Base-by-base conservation (phyloP, 2,888 invertebrate genomes). In the Malthinus seriepunctatus region DNA sequence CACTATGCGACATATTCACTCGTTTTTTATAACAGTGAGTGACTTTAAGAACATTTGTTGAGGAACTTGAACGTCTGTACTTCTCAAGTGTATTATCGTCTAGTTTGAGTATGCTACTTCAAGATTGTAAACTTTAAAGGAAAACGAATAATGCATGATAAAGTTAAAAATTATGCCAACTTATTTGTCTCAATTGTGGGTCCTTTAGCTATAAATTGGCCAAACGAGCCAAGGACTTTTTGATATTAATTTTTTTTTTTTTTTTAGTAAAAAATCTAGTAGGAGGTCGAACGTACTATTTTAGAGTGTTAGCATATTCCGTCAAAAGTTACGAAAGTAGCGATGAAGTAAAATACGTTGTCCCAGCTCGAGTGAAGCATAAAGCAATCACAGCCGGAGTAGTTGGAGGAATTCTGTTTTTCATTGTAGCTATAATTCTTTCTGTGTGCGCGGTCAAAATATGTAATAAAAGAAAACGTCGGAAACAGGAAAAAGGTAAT, bases 381-480 rank as follows among this genome's bases (percentile, higher is more conserved):
- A 94, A 94, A 87, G 95, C 95, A 69, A 94, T 95, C 79, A 95
- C 94, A 63, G 96, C 97, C 73, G 97, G 96, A 65, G 93, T 97
- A 73, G 95, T 97, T 70, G 97, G 97, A 72, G 97, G 97, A 69
- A 90, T 97, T 75, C 86, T 97, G 77, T 97, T 97, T 86, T 95
- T 97, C 86, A 91, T 97, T 77, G 95, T 97, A 75, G 95, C 96
- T 80, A 95, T 97, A 81, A 94, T 97, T 77, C 88, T 97, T 75
- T 95, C 96, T 73, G 92, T 97, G 76, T 95, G 97, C 84, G 95
- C 95, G 73, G 95, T 97, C 76, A 95, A 97, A 85, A 95, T 96
- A 81, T 95, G 95, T 87, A 97, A 96, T 85, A 95, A 95, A 82
- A 86, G 95, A 77, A 95, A 95, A 83, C 88, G 95, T 75, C 90